Conservation (phyloP, 2,888 invertebrate genomes). For the Polia nebulosa region DNA sequence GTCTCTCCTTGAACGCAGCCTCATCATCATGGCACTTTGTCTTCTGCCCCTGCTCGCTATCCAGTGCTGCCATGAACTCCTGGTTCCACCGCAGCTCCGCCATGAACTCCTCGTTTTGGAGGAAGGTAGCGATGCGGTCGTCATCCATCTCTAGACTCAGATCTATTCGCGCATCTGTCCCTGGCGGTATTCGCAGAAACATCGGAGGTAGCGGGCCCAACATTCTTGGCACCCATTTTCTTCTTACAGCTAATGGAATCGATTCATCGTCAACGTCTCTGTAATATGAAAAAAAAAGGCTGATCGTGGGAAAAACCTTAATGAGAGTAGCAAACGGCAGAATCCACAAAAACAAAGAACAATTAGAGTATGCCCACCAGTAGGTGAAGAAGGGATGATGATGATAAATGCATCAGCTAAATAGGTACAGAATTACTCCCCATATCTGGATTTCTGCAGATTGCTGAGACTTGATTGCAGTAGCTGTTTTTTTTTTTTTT, state of each 20-base stretch:
- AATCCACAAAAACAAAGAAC: neutral
- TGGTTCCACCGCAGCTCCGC: constrained; percentile 96
- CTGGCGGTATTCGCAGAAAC: constrained; percentile 93
- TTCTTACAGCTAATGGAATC: constrained; percentile 84
- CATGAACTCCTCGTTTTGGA: constrained; percentile 98
- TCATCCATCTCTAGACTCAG: constrained; percentile 94
- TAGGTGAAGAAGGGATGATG: neutral
- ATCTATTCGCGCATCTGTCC: constrained; percentile 87
- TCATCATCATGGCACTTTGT: constrained; percentile 91
- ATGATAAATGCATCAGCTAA: neutral
- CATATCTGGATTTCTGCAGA: neutral
- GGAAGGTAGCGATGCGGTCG: constrained; percentile 95
- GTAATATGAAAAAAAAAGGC: constrained; percentile 63
- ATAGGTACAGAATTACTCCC: neutral
- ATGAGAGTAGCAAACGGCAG: neutral
- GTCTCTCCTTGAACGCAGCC: constrained; percentile 94
- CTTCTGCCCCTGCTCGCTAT: constrained; percentile 93
- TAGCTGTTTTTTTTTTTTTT: too few relatives aligned
- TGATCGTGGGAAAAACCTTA: too few relatives aligned
- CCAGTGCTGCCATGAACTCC: constrained; percentile 96
- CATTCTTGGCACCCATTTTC: constrained; percentile 95
- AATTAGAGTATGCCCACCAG: neutral
- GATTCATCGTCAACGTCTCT: constrained; percentile 86
- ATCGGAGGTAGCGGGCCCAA: constrained; percentile 94
- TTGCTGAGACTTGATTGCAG: neutral